Evolutionary conservation across 2,797 vertebrate species (phyloP).

Genomic region (Perodicticus potto): DNA sequence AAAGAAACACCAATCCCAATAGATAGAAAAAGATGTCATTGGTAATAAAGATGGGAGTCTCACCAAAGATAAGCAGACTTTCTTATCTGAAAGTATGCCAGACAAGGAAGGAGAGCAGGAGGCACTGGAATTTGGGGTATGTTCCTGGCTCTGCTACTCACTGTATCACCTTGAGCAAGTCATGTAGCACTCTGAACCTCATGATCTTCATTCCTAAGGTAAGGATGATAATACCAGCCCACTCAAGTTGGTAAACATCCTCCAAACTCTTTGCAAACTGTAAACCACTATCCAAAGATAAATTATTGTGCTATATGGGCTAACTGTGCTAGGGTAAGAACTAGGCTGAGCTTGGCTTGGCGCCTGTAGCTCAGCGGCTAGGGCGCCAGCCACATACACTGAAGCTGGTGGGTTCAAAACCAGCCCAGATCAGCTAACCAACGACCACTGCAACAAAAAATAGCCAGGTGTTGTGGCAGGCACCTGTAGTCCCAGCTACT

Average conservation of each 20-base stretch:
- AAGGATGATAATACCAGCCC: neutral
- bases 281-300: neutral
- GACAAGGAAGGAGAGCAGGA: neutral
- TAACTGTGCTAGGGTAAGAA: neutral
- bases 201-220: neutral
- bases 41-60: neutral
- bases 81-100: neutral
- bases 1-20: neutral
- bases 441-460: too few species aligned
- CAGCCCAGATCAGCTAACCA: too few species aligned
- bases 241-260: neutral
- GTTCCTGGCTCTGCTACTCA: neutral
- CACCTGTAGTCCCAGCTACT: too few species aligned
- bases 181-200: neutral
- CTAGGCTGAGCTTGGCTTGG: too few species aligned
- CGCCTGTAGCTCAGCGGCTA: too few species aligned
- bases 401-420: too few species aligned
- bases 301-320: neutral
- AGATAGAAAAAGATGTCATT: neutral
- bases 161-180: neutral
- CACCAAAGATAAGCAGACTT: neutral
- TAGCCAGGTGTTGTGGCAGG: too few species aligned
- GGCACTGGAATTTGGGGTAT: neutral
- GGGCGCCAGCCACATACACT: too few species aligned
- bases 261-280: neutral